These are phyloP conservation scores for Poeciliopsis gracilis DNA, from an alignment of 2,797 vertebrate species.

Conservation along the genomic window DNA sequence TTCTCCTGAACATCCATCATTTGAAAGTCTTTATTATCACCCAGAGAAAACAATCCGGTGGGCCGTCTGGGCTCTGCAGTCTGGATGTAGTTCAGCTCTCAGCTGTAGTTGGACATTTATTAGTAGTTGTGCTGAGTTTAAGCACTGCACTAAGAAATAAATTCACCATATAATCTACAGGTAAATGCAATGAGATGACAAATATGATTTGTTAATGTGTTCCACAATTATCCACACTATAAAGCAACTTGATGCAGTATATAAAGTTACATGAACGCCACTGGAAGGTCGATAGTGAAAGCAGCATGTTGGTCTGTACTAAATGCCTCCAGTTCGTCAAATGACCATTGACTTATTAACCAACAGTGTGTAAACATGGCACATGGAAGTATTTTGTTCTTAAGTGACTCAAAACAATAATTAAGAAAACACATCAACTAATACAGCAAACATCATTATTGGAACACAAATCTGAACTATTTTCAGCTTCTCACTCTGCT, in stretches of 20 bases:
- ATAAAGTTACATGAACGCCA: neutral
- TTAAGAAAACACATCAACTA: neutral
- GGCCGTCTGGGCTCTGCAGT: neutral
- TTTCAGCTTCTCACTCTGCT: neutral
- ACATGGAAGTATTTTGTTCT: neutral
- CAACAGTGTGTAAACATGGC: neutral
- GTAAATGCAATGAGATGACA: neutral
- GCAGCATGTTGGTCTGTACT: neutral
- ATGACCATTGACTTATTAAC: neutral
- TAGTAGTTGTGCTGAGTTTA: constrained; percentile 1
- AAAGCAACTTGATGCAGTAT: neutral
- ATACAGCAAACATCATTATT: neutral
- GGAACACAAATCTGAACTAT: neutral
- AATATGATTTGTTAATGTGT: neutral
- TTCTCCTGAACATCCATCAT: neutral
- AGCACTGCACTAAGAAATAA: neutral
- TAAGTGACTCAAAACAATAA: neutral
- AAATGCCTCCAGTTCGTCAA: neutral
- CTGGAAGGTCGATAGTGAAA: neutral
- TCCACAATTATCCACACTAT: neutral
- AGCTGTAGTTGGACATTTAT: neutral
- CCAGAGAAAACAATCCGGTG: neutral
- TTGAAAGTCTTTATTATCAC: neutral
- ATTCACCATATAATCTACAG: neutral
- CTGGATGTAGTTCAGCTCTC: neutral